Percentiles rank a stretch among this genome's conserved stretches.
phyloP scores from a whole-genome alignment of 1,140 invertebrate genomes.

The Asobara japonica region DNA sequence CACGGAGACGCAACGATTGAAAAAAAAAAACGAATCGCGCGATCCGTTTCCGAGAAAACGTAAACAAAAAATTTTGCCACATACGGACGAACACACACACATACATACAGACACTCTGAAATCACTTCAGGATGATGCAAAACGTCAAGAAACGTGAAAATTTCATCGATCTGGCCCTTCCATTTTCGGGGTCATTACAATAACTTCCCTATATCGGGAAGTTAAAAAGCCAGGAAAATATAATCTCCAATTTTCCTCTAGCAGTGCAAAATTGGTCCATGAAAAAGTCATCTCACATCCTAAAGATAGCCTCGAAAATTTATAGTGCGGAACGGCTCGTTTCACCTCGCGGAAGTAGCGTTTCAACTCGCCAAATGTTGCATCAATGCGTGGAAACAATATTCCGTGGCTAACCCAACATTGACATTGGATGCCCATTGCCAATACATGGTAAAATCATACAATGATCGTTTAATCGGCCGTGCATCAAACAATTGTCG shows the following conservation, averaged over 20 bases:
- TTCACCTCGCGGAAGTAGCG: constrained; percentile 3
- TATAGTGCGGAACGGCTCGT: background rate
- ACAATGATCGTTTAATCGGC: constrained; percentile 65
- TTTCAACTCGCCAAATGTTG: constrained; percentile 20
- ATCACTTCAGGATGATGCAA: no score
- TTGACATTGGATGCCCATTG: background rate
- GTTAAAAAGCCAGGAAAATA: no score
- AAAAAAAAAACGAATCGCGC: no score
- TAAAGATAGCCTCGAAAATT: background rate
- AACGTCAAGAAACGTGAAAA: no score
- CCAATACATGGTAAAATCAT: constrained; percentile 45
- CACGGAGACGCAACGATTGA: no score
- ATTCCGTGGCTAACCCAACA: constrained; percentile 39
- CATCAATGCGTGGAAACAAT: constrained; percentile 47
- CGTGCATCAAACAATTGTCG: constrained; percentile 63
- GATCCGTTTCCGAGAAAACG: no score
- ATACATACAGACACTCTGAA: no score
- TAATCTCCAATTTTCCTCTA: background rate
- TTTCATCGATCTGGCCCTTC: no score
- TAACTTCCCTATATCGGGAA: no score
- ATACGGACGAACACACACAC: no score
- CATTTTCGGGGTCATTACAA: no score
- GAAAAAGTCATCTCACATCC: background rate
- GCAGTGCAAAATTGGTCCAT: background rate
- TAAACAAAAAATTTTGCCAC: no score